Base-by-base conservation (phyloP, 2,113 vertebrate genomes). In the Hyla sarda region DNA sequence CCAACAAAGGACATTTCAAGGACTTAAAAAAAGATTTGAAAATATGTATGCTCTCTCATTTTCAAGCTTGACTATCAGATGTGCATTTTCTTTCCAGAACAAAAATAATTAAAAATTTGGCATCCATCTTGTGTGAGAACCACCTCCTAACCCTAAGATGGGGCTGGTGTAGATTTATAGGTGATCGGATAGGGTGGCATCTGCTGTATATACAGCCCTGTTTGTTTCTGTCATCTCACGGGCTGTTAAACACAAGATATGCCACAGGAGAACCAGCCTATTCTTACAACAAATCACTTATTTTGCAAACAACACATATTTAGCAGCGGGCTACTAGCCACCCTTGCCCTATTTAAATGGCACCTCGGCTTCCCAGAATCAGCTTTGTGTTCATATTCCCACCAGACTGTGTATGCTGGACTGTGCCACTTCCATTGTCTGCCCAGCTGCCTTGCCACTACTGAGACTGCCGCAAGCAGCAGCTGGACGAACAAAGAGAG, bases 281-380 rank as follows among this genome's bases (percentile, higher is more conserved):
- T 86, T 86, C 77, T 86, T 73, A 86, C 25, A 86, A 82, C 85
- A 86, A 86, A 86, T 81, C 77, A 81, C 77, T 81, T 86, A 86
- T 86, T 86, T 86, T 86, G 85, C 85, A 86, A 86, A 86, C 85
- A 86, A 82, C 50, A 65, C n/a, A 34, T 81, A 86, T 73, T 86
- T 86, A 86, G 77, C 85, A 86, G 77, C 77, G 77, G 85, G 85
- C 77, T 62, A 72, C 85, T 69, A 47, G 85, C 52, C 85, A 86
- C 85, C 85, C 85, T 86, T 86, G 85, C 85, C 77, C 85, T 86
- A 81, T 81, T 81, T 86, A 81, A 86, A 86, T 81, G 67, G 65
- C 85, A 86, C 76, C 84, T 86, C 62, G 50, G 50, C 74, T 81
- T 41, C 65, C 77, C 52, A 47, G 67, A 86, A 81, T 14, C 52